Evolutionary conservation across 2,888 invertebrate genomes (phyloP).

Genomic region (Dastarcus helophoroides): DNA sequence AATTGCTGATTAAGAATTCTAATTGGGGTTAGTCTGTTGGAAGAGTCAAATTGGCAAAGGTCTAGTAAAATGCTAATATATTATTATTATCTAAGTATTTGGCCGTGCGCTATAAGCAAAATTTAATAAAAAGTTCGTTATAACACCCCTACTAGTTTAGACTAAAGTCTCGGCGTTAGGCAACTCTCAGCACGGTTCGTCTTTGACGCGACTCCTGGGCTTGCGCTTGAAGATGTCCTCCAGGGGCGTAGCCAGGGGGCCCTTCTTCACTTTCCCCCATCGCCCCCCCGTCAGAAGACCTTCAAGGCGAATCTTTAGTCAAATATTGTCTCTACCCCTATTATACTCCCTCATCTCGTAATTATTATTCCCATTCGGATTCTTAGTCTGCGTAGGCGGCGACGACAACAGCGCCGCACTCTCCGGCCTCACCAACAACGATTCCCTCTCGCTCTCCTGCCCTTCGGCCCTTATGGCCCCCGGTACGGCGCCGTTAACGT

Average conservation of each 20-base stretch:
- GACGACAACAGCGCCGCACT: constrained; percentile 37
- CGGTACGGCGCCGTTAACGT: constrained; percentile 49
- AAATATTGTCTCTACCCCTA: constrained; percentile 48
- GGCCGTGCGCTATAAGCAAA: too few relatives aligned
- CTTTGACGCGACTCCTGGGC: constrained; percentile 29
- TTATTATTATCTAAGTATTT: too few relatives aligned
- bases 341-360: constrained; percentile 69
- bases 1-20: too few relatives aligned
- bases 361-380: constrained; percentile 66
- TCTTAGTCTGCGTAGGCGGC: constrained; percentile 38
- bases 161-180: too few relatives aligned
- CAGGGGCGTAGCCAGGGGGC: constrained; percentile 38
- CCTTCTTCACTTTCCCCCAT: constrained; percentile 38
- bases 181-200: constrained; percentile 29
- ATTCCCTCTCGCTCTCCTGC: constrained; percentile 48
- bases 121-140: too few relatives aligned
- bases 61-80: too few relatives aligned
- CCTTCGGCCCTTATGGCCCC: constrained; percentile 33
- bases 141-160: too few relatives aligned
- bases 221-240: constrained; percentile 37
- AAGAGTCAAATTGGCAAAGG: too few relatives aligned
- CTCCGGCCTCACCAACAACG: constrained; percentile 43
- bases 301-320: constrained; percentile 67
- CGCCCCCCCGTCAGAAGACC: constrained; percentile 50
- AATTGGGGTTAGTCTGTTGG: too few relatives aligned